These are phyloP conservation scores for Colostygia pectinataria DNA, from an alignment of 2,888 invertebrate species.

Conservation along the genomic window DNA sequence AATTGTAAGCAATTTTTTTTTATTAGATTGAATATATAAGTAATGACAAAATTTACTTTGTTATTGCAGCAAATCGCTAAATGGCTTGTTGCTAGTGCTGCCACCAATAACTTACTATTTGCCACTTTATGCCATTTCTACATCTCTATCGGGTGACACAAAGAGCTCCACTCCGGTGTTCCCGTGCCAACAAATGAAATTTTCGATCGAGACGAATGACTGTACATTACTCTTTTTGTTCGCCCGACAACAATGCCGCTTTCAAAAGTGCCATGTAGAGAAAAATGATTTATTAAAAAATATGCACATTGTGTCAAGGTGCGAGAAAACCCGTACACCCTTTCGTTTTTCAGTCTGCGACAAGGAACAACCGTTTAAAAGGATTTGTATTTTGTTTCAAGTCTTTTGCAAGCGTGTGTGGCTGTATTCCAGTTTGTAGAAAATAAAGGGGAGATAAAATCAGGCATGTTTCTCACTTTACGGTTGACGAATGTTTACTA, in stretches of 20 bases:
- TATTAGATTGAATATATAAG: too few relatives aligned
- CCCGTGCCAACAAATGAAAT: conserved; percentile 70
- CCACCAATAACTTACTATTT: conserved; percentile 26
- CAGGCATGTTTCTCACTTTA: conserved; percentile 24
- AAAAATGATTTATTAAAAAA: conserved; percentile 34
- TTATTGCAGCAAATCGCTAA: conserved; percentile 7
- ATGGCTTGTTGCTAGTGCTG: background rate
- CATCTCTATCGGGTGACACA: conserved; percentile 57
- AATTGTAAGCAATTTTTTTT: background rate
- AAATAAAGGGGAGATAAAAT: conserved; percentile 25
- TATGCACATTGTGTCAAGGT: conserved; percentile 26
- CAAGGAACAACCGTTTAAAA: conserved; percentile 14
- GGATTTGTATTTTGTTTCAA: conserved; percentile 20
- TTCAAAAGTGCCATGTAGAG: conserved; percentile 44
- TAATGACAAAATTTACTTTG: too few relatives aligned
- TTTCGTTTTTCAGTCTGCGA: conserved; percentile 5
- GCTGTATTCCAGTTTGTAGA: conserved; percentile 14
- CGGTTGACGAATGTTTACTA: conserved; percentile 23
- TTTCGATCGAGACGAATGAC: conserved; percentile 72
- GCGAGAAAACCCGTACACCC: conserved; percentile 4
- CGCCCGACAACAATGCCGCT: conserved; percentile 59
- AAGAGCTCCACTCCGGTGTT: conserved; percentile 47
- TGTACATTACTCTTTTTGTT: conserved; percentile 69
- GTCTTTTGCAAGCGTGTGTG: conserved; percentile 10
- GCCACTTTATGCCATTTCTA: conserved; percentile 43